These are phyloP conservation scores for Calliopsis andreniformis DNA, from an alignment of 1,140 invertebrate genomes.

Conservation along the genomic window DNA sequence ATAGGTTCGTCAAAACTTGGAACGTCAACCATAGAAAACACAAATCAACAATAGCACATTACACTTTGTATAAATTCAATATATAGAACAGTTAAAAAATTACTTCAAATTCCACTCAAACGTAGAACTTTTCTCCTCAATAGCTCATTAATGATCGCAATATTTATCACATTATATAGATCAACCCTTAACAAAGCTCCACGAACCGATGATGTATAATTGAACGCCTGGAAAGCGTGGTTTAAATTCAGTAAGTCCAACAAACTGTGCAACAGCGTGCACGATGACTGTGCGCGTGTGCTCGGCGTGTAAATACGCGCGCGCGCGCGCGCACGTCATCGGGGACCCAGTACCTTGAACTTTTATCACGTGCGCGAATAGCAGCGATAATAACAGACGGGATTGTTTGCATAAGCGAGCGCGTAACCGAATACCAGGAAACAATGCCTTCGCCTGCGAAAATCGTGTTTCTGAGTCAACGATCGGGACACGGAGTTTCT, in stretches of 20 bases:
- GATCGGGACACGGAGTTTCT: conserved; percentile 30
- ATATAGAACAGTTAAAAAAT: no score
- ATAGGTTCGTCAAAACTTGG: no score
- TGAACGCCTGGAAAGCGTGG: no score
- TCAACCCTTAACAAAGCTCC: no score
- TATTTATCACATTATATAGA: no score
- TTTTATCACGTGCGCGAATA: conserved; percentile 52
- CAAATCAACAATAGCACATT: no score
- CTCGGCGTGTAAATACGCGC: neutral
- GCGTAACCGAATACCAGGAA: conserved; percentile 53
- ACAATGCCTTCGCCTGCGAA: conserved; percentile 41
- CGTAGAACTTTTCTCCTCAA: no score
- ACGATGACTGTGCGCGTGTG: neutral
- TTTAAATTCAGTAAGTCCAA: neutral
- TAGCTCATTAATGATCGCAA: no score
- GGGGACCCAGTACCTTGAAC: conserved; percentile 49
- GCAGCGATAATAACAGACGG: conserved; percentile 44
- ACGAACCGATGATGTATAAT: no score
- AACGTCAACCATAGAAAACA: no score
- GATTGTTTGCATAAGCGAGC: conserved; percentile 52
- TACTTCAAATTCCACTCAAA: no score
- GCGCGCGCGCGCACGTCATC: neutral
- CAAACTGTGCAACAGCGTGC: neutral
- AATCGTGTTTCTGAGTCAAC: conserved; percentile 51
- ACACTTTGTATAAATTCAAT: no score